These are phyloP conservation scores for Alloplasta piceator DNA, from an alignment of 2,888 invertebrate genomes.

Conservation along the genomic window DNA sequence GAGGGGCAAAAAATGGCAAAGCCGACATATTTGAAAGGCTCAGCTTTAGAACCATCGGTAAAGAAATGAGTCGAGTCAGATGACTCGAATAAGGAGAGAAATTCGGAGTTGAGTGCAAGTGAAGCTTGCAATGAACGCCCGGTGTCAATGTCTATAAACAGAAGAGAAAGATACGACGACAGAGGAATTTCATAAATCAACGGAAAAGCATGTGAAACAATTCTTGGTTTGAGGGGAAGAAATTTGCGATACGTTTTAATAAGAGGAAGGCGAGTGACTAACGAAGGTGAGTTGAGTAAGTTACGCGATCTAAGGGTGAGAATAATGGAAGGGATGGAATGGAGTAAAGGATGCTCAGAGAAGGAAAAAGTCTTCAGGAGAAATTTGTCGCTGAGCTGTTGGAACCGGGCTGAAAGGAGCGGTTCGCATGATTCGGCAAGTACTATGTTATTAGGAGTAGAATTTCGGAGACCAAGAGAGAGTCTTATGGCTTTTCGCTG, in stretches of 20 bases:
- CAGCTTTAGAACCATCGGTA: conserved; percentile 1
- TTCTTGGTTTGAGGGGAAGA: not conserved
- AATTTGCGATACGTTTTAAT: not conserved
- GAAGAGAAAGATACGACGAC: no score
- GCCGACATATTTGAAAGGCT: conserved; percentile 2
- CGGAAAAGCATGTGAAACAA: conserved; percentile 41
- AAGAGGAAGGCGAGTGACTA: not conserved
- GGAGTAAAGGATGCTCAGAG: conserved; percentile 3
- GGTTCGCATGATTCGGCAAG: conserved; percentile 46
- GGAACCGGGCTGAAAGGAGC: not conserved
- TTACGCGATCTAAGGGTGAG: not conserved
- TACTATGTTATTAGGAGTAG: conserved; percentile 47
- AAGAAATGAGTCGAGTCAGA: no score
- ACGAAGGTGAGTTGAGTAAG: not conserved
- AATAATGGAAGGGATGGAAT: not conserved
- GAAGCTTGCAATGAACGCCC: conserved; percentile 51
- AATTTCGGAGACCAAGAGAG: conserved; percentile 10
- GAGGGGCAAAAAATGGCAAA: no score
- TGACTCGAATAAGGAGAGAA: no score
- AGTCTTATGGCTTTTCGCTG: conserved; percentile 6
- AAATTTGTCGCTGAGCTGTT: conserved; percentile 9
- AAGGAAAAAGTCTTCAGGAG: conserved; percentile 1
- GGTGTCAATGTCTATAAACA: no score
- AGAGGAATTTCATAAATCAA: no score
- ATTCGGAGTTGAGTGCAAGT: conserved; percentile 7